Base-by-base conservation (phyloP, 2,797 vertebrate species). In the Oryzias sinensis region DNA sequence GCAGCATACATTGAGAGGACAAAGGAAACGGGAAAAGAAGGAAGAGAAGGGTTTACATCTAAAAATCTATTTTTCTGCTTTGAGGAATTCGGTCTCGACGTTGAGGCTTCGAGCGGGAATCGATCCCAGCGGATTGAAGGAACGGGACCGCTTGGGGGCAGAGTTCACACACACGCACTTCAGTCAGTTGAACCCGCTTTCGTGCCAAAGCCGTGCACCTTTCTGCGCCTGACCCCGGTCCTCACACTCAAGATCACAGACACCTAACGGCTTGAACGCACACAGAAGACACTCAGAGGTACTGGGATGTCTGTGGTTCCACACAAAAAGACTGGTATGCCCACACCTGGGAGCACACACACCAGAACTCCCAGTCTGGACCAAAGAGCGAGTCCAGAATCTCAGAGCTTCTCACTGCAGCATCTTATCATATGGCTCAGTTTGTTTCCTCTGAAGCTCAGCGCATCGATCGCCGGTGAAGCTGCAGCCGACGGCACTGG, bases 391-490 rank as follows among this genome's bases (percentile, higher is more conserved):
- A 83, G 79, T 67, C 71, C 69, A 66, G 84, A 84, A 84, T 85
- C 83, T 86, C 14, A 46, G 78, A 78, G 79, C 83, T 83, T 74
- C 72, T 80, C 53, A 59, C 79, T 72, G 81, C 33, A 55, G 52
- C 72, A 59, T 83, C 83, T 86, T 86, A 89, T 87, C 82, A 71
- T 85, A 81, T 77, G 87, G 80, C 76, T 74, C 79, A 80, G 82
- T 82, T 82, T 79, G 83, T 88, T 87, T 86, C 82, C 83, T 85
- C 81, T 83, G 80, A 87, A 86, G 80, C 86, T 83, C 43, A 60
- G 56, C 2, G 62, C 79, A 86, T 89, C 77, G 86, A 87, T 89
- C 51, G 77, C 57, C 3, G 47, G 74, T 83, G 84, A 79, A 84
- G 87, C 83, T 79, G 80, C 79, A 69, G 85, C 82, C 76, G 62